Conservation (phyloP, 2,888 invertebrate genomes). For the Pollenia griseotomentosa region DNA sequence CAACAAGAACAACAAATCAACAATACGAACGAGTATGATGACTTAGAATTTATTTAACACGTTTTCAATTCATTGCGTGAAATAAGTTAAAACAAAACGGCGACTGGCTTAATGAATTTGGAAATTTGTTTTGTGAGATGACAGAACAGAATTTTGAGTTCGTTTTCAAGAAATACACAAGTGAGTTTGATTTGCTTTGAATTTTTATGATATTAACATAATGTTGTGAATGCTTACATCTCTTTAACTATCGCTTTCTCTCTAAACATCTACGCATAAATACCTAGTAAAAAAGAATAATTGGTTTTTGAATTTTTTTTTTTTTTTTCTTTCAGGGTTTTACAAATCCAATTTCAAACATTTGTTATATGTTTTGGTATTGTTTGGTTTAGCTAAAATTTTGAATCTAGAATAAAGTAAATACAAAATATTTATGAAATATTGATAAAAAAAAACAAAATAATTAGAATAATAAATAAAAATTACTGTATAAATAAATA, state of each 20-base stretch:
- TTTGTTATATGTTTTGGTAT: conserved; percentile 5
- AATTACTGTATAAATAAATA: conserved; percentile 29
- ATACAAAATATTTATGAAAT: conserved; percentile 66
- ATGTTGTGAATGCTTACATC: conserved; percentile 67
- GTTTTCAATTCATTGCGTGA: background rate
- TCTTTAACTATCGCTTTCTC: conserved; percentile 38
- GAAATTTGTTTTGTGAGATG: conserved; percentile 43
- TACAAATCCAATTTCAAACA: conserved; percentile 63
- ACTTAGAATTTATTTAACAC: conserved; percentile 32
- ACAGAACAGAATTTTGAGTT: conserved; percentile 26
- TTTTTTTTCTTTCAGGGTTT: conserved; percentile 34
- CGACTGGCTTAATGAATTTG: conserved; percentile 49
- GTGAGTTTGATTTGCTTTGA: conserved; percentile 38
- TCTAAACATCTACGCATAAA: conserved; percentile 47
- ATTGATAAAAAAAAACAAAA: conserved; percentile 10
- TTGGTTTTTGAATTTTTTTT: conserved; percentile 13
- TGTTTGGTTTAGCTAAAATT: conserved; percentile 66
- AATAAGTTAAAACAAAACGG: background rate
- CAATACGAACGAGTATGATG: conserved; percentile 50
- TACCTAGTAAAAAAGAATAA: conserved; percentile 50
- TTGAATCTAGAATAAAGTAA: conserved; percentile 72
- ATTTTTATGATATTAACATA: conserved; percentile 48
- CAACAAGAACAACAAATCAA: conserved; percentile 42
- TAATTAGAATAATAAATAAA: conserved; percentile 23
- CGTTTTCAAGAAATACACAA: conserved; percentile 20